A percentile compares a stretch with the other conserved stretches of the same genome.
Evolutionary conservation across 2,888 invertebrate species (phyloP).

Genomic region (Amphipyra berbera): DNA sequence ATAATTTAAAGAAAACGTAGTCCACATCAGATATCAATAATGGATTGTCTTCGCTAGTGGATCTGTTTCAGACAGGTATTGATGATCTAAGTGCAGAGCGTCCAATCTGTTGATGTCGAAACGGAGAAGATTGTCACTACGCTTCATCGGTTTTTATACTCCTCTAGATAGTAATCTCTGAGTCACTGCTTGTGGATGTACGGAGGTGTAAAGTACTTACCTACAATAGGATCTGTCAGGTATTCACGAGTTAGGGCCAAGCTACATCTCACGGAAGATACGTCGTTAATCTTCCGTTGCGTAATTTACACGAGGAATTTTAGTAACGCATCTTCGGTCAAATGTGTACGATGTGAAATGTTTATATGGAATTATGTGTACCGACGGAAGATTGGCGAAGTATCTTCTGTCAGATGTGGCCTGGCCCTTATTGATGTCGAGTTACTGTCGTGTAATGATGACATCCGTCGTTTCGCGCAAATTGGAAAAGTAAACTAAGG

Average conservation of each 20-base stretch:
- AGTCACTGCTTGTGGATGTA: background rate
- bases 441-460: too few relatives aligned
- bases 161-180: background rate
- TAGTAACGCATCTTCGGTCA: too few relatives aligned
- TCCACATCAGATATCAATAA: constrained; percentile 16
- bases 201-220: background rate
- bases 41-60: constrained; percentile 15
- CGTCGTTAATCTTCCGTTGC: too few relatives aligned
- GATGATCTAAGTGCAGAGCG: constrained; percentile 17
- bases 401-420: too few relatives aligned
- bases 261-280: too few relatives aligned
- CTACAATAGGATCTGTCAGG: background rate
- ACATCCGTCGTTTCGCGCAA: background rate
- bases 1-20: constrained; percentile 4
- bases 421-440: too few relatives aligned
- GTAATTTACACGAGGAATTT: too few relatives aligned
- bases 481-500: constrained; percentile 4
- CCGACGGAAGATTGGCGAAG: too few relatives aligned
- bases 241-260: constrained; percentile 18
- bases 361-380: too few relatives aligned
- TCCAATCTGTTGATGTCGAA: constrained; percentile 15
- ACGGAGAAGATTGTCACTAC: constrained; percentile 5
- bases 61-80: constrained; percentile 41
- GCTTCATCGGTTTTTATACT: constrained; percentile 14
- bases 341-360: too few relatives aligned